These are phyloP conservation scores for Ochlodes sylvanus DNA, from an alignment of 2,888 invertebrate genomes.

Conservation along the genomic window DNA sequence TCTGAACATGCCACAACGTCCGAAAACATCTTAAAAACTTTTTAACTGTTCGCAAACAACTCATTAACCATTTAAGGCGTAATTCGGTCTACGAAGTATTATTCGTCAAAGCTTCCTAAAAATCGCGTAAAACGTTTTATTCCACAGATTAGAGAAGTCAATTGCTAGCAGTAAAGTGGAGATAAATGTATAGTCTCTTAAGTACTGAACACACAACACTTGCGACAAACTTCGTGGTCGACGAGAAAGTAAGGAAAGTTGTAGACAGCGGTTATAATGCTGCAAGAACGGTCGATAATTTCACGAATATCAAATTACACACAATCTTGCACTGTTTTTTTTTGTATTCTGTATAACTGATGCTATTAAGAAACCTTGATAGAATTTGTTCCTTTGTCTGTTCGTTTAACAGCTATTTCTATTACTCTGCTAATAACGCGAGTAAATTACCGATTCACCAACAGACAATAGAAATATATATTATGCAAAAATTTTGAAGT, in stretches of 20 bases:
- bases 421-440: too few species aligned
- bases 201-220: conserved; percentile 39
- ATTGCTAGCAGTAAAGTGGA: conserved; percentile 68
- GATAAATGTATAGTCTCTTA: conserved; percentile 71
- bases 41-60: conserved; percentile 72
- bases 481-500: too few species aligned
- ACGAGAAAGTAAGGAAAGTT: background rate
- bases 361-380: too few species aligned
- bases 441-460: too few species aligned
- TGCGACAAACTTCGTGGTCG: background rate
- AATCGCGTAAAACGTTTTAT: conserved; percentile 79
- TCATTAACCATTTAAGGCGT: conserved; percentile 69
- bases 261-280: background rate
- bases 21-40: conserved; percentile 73
- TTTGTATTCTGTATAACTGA: too few species aligned
- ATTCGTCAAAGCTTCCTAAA: conserved; percentile 74
- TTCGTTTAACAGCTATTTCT: too few species aligned
- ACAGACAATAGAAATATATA: too few species aligned
- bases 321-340: too few species aligned
- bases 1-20: conserved; percentile 44
- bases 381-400: too few species aligned
- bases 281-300: too few species aligned
- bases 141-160: conserved; percentile 73
- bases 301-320: too few species aligned
- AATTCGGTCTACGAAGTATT: conserved; percentile 76